A percentile compares a stretch with the other conserved stretches of the same genome.
phyloP scores from a whole-genome alignment of 2,113 vertebrate genomes.

The Larimichthys crocea region DNA sequence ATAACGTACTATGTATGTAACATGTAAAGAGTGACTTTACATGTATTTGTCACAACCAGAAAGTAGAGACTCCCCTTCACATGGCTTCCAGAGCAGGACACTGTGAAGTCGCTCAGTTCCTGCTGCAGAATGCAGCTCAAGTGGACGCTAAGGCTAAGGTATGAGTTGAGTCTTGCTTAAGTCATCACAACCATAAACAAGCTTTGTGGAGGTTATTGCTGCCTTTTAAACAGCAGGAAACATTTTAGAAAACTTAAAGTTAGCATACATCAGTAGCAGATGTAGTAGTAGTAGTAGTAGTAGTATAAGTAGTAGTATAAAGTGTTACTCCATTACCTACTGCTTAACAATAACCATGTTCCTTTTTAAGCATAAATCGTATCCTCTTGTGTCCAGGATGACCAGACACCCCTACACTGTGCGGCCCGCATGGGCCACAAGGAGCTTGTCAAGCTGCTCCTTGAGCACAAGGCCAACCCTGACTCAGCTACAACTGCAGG shows the following conservation, averaged over 20 bases:
- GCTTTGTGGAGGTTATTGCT: too few relatives aligned
- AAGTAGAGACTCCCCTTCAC: constrained; percentile 97
- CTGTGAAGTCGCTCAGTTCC: constrained; percentile 93
- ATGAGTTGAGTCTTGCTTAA: neutral
- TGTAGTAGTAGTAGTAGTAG: too few relatives aligned
- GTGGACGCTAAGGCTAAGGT: constrained; percentile 98
- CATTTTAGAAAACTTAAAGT: neutral
- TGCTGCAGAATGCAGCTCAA: constrained; percentile 96
- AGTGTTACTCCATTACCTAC: neutral
- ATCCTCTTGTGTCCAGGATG: constrained; percentile 85
- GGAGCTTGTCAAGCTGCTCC: constrained; percentile 90
- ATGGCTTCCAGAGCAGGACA: constrained; percentile 98
- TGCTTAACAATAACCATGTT: neutral
- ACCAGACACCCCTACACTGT: constrained; percentile 98
- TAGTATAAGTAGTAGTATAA: neutral
- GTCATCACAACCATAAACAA: too few relatives aligned
- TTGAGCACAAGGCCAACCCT: constrained; percentile 90
- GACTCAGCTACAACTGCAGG: constrained; percentile 93
- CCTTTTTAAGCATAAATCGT: neutral
- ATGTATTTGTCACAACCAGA: constrained; percentile 79
- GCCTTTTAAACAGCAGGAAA: constrained; percentile 1
- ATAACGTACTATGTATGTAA: neutral
- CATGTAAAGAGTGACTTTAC: neutral
- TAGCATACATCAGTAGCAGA: neutral
- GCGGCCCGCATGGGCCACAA: constrained; percentile 95